Evolutionary conservation across 2,113 vertebrate genomes (phyloP), one percentile per base, ranked within the genome.

Genomic region (Anolis carolinensis): DNA sequence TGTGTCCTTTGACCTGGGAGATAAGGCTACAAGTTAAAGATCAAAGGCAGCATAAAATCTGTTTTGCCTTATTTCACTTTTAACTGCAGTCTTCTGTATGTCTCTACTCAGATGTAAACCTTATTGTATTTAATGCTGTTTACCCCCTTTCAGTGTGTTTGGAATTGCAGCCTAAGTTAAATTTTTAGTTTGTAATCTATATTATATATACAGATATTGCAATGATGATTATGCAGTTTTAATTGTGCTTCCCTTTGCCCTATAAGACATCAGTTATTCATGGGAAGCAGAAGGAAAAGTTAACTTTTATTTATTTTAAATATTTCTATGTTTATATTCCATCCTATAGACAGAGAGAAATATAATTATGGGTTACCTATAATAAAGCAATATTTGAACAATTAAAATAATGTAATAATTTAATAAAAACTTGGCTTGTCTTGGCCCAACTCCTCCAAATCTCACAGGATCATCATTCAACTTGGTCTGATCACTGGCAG

Each of bases 1-100:
- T 95, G 95, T 95, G 91, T 92, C 94, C 96, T 96, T 93, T 95
- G 95, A 95, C 96, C 96, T 94, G 93, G 92, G 90, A 95, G 96
- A 96, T 96, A 96, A 96, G 92, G 94, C 96, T 96, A 96, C 95
- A 96, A 96, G 96, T 96, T 96, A 96, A 97, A 96, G 96, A 97
- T 96, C 96, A 97, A 96, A 96, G 92, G 93, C 94, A 96, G 93
- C 93, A 93, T 94, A 94, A 95, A 96, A 93, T 90, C 86, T 92
- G 74, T 94, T 95, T 95, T 92, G 83, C 94, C 89, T 93, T 95
- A 94, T 93, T 96, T 92, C 85, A 94, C 90, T 94, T 96, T 92
- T 95, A 91, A 39, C 34, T 39, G 36, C 25, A 36, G 36, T 74
- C 36, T 34, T 74, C 36, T 74, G 32, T 32, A 74, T 39, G 7